Evolutionary conservation across 2,797 vertebrate genomes (phyloP).

Genomic region (Oceanodroma leucorhoa): DNA sequence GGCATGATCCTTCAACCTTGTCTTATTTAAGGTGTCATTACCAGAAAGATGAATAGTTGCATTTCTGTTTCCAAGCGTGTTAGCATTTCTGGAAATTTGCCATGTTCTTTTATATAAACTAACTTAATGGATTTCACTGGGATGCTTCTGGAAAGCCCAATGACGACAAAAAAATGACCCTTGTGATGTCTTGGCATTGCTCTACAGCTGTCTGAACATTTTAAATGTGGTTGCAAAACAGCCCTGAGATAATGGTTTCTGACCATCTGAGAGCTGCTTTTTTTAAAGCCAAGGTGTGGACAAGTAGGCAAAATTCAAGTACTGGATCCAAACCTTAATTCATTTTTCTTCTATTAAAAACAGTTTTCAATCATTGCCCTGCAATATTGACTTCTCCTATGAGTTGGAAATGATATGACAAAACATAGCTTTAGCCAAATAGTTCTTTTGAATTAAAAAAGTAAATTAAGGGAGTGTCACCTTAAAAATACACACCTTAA

Average conservation of each 20-base stretch:
- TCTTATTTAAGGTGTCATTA: not conserved
- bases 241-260: not conserved
- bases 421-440: not conserved
- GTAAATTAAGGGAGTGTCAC: not conserved
- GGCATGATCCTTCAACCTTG: not conserved
- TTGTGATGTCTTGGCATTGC: not conserved
- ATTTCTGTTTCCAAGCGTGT: not conserved
- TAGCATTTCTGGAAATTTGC: not conserved
- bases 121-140: not conserved
- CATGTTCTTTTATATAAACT: not conserved
- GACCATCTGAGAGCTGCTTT: not conserved
- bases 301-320: not conserved
- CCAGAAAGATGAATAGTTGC: not conserved
- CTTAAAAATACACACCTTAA: not conserved
- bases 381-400: not conserved
- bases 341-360: not conserved
- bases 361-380: not conserved
- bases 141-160: not conserved
- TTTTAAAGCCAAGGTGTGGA: not conserved
- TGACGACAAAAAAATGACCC: not conserved
- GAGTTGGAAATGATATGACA: not conserved
- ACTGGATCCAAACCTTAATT: not conserved
- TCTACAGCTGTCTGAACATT: not conserved
- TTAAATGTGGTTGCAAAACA: not conserved
- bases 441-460: not conserved